Conservation (phyloP, 2,888 invertebrate species). For the Eristalinus sepulchralis region DNA sequence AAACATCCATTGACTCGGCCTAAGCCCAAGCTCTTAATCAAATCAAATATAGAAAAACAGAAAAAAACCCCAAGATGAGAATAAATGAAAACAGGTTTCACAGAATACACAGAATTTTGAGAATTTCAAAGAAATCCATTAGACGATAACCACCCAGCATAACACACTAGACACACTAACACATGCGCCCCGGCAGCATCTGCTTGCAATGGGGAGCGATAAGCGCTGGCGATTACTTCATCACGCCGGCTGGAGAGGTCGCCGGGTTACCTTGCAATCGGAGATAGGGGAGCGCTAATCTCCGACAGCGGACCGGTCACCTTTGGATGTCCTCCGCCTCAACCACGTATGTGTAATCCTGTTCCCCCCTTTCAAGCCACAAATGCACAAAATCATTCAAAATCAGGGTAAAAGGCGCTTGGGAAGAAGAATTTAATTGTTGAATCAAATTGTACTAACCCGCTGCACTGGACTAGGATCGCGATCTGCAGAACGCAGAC, state of each 20-base stretch:
- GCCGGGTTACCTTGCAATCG: background rate
- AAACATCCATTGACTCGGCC: background rate
- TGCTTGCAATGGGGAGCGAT: background rate
- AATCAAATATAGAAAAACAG: background rate
- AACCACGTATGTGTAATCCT: background rate
- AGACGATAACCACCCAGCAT: background rate
- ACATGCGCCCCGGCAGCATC: background rate
- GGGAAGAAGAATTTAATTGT: background rate
- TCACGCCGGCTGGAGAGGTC: background rate
- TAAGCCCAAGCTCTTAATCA: background rate
- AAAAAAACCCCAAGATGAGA: background rate
- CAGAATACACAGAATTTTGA: background rate
- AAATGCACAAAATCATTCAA: constrained; percentile 26
- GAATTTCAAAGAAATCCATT: background rate
- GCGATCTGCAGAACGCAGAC: constrained; percentile 62
- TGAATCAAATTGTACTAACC: constrained; percentile 56
- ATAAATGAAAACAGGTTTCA: background rate
- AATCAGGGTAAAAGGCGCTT: background rate
- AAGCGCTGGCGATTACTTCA: background rate
- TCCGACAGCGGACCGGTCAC: background rate
- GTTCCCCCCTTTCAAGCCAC: background rate
- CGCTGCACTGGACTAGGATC: constrained; percentile 57
- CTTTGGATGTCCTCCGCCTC: background rate
- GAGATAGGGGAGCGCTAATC: background rate
- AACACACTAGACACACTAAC: background rate